These are phyloP conservation scores for Syngnathus typhle DNA, from an alignment of 2,113 vertebrate genomes.

Conservation along the genomic window DNA sequence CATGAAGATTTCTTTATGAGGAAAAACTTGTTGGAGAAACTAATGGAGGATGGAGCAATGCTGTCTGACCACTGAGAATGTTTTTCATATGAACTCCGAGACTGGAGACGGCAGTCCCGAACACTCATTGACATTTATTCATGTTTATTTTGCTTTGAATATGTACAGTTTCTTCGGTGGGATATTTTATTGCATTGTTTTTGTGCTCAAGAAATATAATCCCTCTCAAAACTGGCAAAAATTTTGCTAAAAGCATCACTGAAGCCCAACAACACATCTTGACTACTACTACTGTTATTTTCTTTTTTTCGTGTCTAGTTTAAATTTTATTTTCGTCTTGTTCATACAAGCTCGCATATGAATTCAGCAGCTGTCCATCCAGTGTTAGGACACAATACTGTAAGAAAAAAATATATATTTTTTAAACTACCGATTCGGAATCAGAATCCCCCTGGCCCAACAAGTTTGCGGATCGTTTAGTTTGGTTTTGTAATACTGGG, in stretches of 20 bases:
- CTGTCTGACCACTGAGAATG: constrained; percentile 87
- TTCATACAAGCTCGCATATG: neutral
- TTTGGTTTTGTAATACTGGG: neutral
- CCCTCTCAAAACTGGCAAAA: constrained; percentile 23
- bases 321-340: neutral
- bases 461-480: neutral
- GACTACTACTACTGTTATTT: constrained; percentile 50
- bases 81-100: constrained; percentile 58
- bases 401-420: too few species aligned
- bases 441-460: neutral
- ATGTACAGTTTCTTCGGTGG: constrained; percentile 61
- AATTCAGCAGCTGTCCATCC: constrained; percentile 2
- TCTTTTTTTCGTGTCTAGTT: neutral
- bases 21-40: constrained; percentile 34
- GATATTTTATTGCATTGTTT: constrained; percentile 47
- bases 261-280: constrained; percentile 39
- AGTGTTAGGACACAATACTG: constrained; percentile 5
- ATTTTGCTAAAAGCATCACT: constrained; percentile 36
- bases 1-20: constrained; percentile 20
- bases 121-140: constrained; percentile 50
- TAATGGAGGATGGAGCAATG: constrained; percentile 49
- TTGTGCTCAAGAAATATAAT: constrained; percentile 28
- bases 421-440: too few species aligned
- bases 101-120: constrained; percentile 33
- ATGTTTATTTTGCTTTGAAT: constrained; percentile 30